Evolutionary conservation across 2,113 vertebrate genomes (phyloP).

Genomic region (Platichthys flesus): DNA sequence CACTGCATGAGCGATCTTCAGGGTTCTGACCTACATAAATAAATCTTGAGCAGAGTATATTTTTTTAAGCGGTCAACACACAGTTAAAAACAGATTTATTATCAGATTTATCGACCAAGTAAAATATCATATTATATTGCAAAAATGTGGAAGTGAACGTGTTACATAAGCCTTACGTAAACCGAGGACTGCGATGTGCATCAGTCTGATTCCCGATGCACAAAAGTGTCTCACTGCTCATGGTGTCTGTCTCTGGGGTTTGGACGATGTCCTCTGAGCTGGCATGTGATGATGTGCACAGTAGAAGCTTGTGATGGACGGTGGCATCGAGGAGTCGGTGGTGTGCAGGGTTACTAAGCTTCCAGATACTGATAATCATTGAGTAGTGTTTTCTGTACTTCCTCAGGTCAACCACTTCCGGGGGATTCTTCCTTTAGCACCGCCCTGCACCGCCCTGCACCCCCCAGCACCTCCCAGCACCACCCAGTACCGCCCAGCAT

Average conservation of each 20-base stretch:
- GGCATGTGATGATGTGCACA: too few relatives aligned
- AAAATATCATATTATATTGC: conserved; percentile 2
- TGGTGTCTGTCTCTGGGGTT: not conserved
- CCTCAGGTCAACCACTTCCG: too few relatives aligned
- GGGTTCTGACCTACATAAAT: conserved; percentile 35
- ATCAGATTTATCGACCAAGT: not conserved
- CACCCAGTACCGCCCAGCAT: too few relatives aligned
- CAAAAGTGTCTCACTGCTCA: conserved; percentile 24
- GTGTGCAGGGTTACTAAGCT: too few relatives aligned
- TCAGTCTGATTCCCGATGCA: conserved; percentile 39
- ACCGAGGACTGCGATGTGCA: conserved; percentile 47
- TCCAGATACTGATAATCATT: too few relatives aligned
- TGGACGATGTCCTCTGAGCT: too few relatives aligned
- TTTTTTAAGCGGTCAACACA: not conserved
- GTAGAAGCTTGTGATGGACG: too few relatives aligned
- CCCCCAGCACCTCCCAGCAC: too few relatives aligned
- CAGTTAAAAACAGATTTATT: not conserved
- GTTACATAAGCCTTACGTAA: conserved; percentile 59
- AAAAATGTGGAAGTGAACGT: conserved; percentile 6
- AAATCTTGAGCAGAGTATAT: conserved; percentile 11
- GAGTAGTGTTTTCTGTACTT: too few relatives aligned
- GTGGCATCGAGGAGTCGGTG: too few relatives aligned
- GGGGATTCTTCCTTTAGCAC: too few relatives aligned
- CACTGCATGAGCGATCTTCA: conserved; percentile 29
- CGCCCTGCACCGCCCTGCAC: too few relatives aligned